Conservation (phyloP, 2,797 vertebrate genomes). For the Hydrophis major region DNA sequence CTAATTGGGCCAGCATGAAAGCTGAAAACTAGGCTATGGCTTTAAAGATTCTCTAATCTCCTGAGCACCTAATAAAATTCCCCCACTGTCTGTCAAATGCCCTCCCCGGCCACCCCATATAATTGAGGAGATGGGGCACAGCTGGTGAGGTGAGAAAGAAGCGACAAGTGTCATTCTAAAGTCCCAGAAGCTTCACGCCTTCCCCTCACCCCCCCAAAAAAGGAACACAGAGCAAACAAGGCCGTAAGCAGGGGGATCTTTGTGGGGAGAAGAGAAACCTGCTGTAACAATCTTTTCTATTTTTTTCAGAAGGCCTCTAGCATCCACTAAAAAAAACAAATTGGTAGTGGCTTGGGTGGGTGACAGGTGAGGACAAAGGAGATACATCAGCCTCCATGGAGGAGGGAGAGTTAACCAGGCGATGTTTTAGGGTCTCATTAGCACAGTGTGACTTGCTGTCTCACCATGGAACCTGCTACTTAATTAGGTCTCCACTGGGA, state of each 20-base stretch:
- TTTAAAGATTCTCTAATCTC: slow-evolving; percentile 27
- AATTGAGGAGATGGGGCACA: slow-evolving; percentile 17
- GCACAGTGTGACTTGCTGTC: slow-evolving; percentile 31
- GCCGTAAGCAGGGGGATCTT: background rate
- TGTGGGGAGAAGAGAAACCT: background rate
- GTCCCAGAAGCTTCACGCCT: background rate
- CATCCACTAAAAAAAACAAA: background rate
- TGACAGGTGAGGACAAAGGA: slow-evolving; percentile 12
- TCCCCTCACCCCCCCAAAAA: background rate
- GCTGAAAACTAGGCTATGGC: slow-evolving; percentile 4
- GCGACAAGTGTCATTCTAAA: slow-evolving; percentile 13
- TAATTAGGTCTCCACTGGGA: slow-evolving; percentile 36
- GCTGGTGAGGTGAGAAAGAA: slow-evolving; percentile 17
- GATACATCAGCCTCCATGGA: background rate
- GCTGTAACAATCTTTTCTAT: background rate
- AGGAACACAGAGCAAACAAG: background rate
- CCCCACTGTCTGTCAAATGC: background rate
- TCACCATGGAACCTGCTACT: slow-evolving; percentile 26
- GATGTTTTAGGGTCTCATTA: slow-evolving; percentile 37
- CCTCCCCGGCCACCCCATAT: background rate
- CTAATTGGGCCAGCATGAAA: slow-evolving; percentile 31
- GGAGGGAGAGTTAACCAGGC: slow-evolving; percentile 19
- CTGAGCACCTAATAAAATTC: slow-evolving; percentile 19
- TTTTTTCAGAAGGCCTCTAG: background rate
- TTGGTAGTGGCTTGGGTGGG: background rate